Evolutionary conservation across 2,888 invertebrate species (phyloP), one percentile per base, ranked within the genome.

Genomic region (Drosophila tanythrix): DNA sequence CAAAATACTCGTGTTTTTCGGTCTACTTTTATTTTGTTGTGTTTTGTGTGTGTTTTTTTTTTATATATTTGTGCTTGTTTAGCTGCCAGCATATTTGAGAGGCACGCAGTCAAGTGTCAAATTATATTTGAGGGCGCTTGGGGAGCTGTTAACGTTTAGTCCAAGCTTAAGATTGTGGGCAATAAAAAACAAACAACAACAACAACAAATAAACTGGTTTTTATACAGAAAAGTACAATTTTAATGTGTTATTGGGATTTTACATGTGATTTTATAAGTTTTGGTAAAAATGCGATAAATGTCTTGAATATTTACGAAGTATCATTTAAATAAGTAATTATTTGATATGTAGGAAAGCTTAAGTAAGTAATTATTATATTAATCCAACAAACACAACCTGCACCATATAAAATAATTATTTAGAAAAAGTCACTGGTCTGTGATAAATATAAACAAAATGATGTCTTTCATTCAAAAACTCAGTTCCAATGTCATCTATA

Each of bases 21-120:
- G 55, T 57, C 21, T 59, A 40, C 46, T 15, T 46, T 46, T 25
- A 25, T 46, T 46, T 46, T 46, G 15, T 25, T 25, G 15, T 4
- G 21, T 25, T 46, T 15, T 21, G 31, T 43, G 2, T 52, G 33
- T 21, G n/a, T 21, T 21, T 21, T n/a, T n/a, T 38, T 64, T 33
- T 36, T 48, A 62, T 65, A 46, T 58, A 40, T 63, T 78, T 59
- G 46, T 33, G n/a, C 58, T 63, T 35, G 48, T 65, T 56, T 62
- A 57, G 59, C 61, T 51, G 68, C 67, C 67, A 50, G 68, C 65
- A 72, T 69, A 57, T 70, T 64, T 64, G 29, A 11, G 57, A 18
- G 60, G 56, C 63, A 61, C 55, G 76, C 88, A 84, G 85, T 89
- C 85, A 87, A 90, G 85, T 85, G 85, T 85, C 90, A 85, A 89